phyloP scores from a whole-genome alignment of 2,888 invertebrate genomes.

The Spatulosminthurus flaviceps region DNA sequence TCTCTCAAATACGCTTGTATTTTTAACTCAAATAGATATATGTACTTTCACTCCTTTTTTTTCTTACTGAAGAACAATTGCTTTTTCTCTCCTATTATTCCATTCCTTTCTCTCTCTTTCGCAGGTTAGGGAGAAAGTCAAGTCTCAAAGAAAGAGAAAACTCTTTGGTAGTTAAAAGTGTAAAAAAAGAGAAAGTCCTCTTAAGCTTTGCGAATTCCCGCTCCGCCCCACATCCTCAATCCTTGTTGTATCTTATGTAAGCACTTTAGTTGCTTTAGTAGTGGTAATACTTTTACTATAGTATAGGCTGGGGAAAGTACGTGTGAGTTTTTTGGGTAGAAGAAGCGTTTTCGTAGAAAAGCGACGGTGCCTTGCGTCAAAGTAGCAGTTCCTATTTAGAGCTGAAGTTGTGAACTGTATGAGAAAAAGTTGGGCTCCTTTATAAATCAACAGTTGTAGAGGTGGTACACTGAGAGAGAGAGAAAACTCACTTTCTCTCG shows the following conservation, averaged over 20 bases:
- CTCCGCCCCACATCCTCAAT: slow-evolving; percentile 7
- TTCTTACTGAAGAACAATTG: slow-evolving; percentile 32
- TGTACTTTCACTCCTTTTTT: slow-evolving; percentile 33
- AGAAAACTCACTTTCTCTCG: neutral
- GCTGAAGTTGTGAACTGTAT: neutral
- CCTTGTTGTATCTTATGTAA: neutral
- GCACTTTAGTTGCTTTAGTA: neutral
- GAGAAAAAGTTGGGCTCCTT: neutral
- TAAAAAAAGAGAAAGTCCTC: neutral
- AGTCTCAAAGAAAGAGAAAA: neutral
- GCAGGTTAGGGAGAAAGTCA: neutral
- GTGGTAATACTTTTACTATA: no score
- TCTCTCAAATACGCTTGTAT: slow-evolving; percentile 22
- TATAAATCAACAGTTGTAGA: slow-evolving; percentile 12
- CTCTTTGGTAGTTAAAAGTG: neutral
- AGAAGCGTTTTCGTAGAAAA: no score
- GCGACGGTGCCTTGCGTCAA: slow-evolving; percentile 6
- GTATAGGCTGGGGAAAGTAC: no score
- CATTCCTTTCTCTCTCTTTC: slow-evolving; percentile 32
- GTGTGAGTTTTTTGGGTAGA: neutral
- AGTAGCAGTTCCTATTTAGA: neutral
- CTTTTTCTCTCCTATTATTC: slow-evolving; percentile 39
- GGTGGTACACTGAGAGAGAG: no score
- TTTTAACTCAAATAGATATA: neutral
- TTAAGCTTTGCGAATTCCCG: slow-evolving; percentile 20